phyloP scores from a whole-genome alignment of 1,140 invertebrate genomes.

The Formica selysi region DNA sequence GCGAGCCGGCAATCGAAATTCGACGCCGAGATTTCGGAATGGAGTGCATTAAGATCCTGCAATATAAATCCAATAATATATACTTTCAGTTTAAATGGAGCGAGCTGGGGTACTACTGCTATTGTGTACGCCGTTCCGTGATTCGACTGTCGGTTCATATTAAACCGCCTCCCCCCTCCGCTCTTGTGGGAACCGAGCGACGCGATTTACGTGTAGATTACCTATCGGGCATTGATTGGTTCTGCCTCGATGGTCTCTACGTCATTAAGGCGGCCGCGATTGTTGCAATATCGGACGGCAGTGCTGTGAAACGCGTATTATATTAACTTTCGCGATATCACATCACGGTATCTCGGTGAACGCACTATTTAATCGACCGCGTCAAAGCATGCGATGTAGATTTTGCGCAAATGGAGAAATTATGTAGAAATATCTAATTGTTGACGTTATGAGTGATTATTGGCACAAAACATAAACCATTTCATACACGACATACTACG shows the following conservation, averaged over 20 bases:
- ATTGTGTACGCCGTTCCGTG: slow-evolving; percentile 54
- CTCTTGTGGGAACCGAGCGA: slow-evolving; percentile 12
- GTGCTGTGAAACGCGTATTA: slow-evolving; percentile 18
- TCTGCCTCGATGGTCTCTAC: slow-evolving; percentile 26
- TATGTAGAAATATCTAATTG: neutral
- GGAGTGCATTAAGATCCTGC: slow-evolving; percentile 74
- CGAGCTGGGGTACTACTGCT: slow-evolving; percentile 26
- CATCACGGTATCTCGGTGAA: slow-evolving; percentile 24
- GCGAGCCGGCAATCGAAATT: neutral
- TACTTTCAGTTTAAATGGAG: slow-evolving; percentile 76
- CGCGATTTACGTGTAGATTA: slow-evolving; percentile 66
- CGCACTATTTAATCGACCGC: slow-evolving; percentile 25
- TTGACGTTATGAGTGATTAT: slow-evolving; percentile 33
- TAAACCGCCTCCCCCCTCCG: slow-evolving; percentile 34
- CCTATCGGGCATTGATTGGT: slow-evolving; percentile 60
- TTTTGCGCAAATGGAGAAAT: neutral
- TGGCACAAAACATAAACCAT: slow-evolving; percentile 17
- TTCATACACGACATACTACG: slow-evolving; percentile 23
- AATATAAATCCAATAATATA: slow-evolving; percentile 79
- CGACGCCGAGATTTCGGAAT: slow-evolving; percentile 22
- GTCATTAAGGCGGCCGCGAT: slow-evolving; percentile 67
- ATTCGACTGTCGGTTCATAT: slow-evolving; percentile 64
- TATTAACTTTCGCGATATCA: slow-evolving; percentile 41
- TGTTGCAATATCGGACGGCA: slow-evolving; percentile 53
- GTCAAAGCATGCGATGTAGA: neutral